Conservation (phyloP, 1,140 invertebrate genomes). For the Ylistrum balloti region DNA sequence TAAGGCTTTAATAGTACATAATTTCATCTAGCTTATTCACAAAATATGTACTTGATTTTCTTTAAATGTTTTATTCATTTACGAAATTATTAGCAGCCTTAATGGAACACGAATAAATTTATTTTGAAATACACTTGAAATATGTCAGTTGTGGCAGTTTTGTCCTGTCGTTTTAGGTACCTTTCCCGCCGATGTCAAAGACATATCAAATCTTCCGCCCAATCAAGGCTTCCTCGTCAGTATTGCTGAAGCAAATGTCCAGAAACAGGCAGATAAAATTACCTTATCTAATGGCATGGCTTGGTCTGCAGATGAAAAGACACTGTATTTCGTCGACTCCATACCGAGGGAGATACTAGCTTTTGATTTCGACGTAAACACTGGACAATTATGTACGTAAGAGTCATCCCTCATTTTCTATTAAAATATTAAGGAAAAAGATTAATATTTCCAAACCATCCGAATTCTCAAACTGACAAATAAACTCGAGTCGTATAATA, state of each 20-base stretch:
- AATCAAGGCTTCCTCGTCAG: constrained; percentile 72
- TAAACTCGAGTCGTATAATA: too few species aligned
- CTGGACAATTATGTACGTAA: constrained; percentile 87
- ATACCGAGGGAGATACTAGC: constrained; percentile 81
- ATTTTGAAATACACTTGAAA: too few species aligned
- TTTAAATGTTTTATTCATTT: too few species aligned
- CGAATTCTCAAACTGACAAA: too few species aligned
- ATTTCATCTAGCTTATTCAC: too few species aligned
- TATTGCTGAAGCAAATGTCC: constrained; percentile 70
- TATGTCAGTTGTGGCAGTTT: too few species aligned
- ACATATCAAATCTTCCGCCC: constrained; percentile 18
- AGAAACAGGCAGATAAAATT: constrained; percentile 71
- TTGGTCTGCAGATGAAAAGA: constrained; percentile 88
- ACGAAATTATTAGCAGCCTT: too few species aligned
- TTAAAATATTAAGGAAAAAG: too few species aligned
- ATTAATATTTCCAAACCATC: too few species aligned
- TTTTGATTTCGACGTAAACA: constrained; percentile 89
- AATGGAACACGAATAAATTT: too few species aligned
- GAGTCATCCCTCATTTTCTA: neutral
- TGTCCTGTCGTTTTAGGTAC: constrained; percentile 58
- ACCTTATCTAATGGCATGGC: constrained; percentile 91
- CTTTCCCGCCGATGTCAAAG: constrained; percentile 66
- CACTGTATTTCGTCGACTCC: constrained; percentile 83
- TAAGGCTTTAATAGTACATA: too few species aligned
- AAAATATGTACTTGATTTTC: too few species aligned